A percentile compares a stretch with the other conserved stretches of the same genome.
phyloP scores from a whole-genome alignment of 2,888 invertebrate genomes.

The Caenorhabditis drosophilae region DNA sequence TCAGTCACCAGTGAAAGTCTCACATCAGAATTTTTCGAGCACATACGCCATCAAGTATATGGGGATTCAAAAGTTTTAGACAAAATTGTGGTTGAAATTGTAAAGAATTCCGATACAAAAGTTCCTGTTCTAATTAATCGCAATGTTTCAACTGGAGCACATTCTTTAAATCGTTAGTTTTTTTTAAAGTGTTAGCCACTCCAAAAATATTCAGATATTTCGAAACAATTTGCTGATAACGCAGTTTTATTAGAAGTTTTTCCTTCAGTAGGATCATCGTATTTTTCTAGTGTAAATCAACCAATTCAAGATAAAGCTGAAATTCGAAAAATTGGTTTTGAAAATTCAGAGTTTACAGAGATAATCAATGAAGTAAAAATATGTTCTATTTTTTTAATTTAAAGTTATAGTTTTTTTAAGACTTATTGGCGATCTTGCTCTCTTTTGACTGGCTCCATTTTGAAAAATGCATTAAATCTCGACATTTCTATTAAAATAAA shows the following conservation, averaged over 20 bases:
- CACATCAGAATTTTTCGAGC: constrained; percentile 38
- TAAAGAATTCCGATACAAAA: background rate
- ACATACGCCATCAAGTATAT: constrained; percentile 34
- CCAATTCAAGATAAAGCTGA: constrained; percentile 20
- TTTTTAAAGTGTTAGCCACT: background rate
- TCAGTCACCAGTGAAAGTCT: too few relatives aligned
- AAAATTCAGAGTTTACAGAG: constrained; percentile 2
- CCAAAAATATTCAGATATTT: constrained; percentile 21
- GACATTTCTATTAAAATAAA: constrained; percentile 9
- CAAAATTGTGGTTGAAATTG: constrained; percentile 35
- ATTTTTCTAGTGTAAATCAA: constrained; percentile 21
- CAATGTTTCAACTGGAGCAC: constrained; percentile 28
- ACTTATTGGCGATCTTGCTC: constrained; percentile 41
- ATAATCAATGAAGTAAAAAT: constrained; percentile 25
- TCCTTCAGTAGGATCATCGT: constrained; percentile 22
- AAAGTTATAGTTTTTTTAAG: too few relatives aligned
- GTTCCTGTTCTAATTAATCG: constrained; percentile 28
- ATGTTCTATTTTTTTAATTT: too few relatives aligned
- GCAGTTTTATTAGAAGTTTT: constrained; percentile 23
- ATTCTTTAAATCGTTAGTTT: constrained; percentile 38
- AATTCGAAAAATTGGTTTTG: constrained; percentile 18
- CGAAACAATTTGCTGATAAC: constrained; percentile 22
- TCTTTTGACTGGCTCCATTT: constrained; percentile 23
- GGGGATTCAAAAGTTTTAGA: constrained; percentile 33
- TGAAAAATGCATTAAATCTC: constrained; percentile 15